Evolutionary conservation across 2,888 invertebrate genomes (phyloP).

Genomic region (Cylindroiulus punctatus): DNA sequence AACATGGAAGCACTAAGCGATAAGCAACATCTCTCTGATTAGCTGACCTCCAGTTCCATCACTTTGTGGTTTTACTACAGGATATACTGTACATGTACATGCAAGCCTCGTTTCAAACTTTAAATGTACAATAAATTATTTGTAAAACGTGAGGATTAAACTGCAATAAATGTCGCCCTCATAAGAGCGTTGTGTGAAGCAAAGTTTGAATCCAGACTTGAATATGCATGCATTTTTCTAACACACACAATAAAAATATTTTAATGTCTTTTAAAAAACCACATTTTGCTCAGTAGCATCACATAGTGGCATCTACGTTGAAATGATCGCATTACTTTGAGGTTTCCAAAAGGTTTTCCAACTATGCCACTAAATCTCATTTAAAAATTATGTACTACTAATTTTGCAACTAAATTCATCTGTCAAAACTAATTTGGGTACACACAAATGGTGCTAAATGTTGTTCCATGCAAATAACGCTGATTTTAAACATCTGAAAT

Average conservation of each 20-base stretch:
- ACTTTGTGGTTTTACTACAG: no score
- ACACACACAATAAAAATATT: background rate
- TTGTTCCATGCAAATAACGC: background rate
- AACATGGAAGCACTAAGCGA: no score
- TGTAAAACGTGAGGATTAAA: background rate
- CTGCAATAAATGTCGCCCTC: background rate
- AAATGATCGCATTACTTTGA: no score
- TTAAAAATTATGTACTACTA: background rate
- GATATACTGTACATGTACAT: no score
- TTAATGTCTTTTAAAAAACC: background rate
- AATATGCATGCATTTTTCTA: background rate
- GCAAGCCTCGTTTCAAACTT: background rate
- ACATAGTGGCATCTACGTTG: background rate
- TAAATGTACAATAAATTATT: constrained; percentile 32
- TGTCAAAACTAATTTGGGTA: no score
- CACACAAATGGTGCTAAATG: background rate
- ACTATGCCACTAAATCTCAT: background rate
- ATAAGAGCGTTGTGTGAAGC: background rate
- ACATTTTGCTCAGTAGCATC: background rate
- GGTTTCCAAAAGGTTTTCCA: background rate
- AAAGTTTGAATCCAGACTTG: background rate
- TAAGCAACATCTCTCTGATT: no score
- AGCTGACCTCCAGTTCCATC: no score
- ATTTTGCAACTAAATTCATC: background rate
- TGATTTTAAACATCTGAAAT: no score